These are phyloP conservation scores for Acrocyrtus sp. DNA, from an alignment of 2,888 invertebrate species.

Conservation along the genomic window DNA sequence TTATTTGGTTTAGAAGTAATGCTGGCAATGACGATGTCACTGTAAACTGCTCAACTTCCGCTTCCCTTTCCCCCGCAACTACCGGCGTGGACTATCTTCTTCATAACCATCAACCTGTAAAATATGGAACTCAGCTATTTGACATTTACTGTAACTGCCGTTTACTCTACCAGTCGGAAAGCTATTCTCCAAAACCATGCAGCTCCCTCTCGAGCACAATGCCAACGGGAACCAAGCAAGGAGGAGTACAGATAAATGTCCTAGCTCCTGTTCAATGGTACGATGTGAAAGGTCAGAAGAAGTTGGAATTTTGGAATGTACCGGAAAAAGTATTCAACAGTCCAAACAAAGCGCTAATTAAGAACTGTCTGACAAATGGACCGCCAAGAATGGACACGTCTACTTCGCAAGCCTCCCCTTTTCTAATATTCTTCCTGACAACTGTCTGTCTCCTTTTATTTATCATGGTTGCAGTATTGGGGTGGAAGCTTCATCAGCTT, in stretches of 20 bases:
- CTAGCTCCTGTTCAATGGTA: constrained; percentile 36
- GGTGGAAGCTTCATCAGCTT: constrained; percentile 10
- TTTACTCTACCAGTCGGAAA: background rate
- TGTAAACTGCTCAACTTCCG: constrained; percentile 1
- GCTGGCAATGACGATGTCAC: background rate
- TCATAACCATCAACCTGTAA: background rate
- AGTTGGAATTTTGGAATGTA: constrained; percentile 18
- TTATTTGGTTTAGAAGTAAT: constrained; percentile 1
- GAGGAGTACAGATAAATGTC: background rate
- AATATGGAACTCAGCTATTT: constrained; percentile 6
- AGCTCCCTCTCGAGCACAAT: background rate
- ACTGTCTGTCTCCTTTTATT: background rate
- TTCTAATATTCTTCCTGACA: background rate
- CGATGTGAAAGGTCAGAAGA: background rate
- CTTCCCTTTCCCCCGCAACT: background rate
- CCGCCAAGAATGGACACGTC: background rate
- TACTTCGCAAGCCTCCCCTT: background rate
- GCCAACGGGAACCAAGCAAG: background rate
- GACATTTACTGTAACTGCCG: constrained; percentile 5
- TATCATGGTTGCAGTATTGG: background rate
- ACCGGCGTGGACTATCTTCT: background rate
- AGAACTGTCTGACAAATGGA: background rate
- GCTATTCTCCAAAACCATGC: constrained; percentile 19
- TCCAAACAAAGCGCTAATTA: constrained; percentile 4
- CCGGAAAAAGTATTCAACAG: background rate